Base-by-base conservation (phyloP, 92 coral and sea anemone species). In the Hydrozoanthus gracilis region DNA sequence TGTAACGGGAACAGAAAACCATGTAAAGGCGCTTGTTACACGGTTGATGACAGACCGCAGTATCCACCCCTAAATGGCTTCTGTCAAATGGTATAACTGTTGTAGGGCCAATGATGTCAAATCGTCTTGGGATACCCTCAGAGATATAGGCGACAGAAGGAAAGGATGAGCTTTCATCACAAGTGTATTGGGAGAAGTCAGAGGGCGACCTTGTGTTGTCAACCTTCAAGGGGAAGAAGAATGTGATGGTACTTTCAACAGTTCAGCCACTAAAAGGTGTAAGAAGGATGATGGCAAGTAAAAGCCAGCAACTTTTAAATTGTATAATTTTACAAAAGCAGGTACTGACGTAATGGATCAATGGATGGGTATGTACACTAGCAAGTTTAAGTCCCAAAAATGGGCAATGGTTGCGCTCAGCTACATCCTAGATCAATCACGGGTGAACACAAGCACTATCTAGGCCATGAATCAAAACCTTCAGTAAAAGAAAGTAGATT, bases 301-400 rank as follows among this genome's bases (percentile, higher is more conserved):
- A 35, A 66, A 68, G 10, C 77, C 56, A 4, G 87, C 87, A 5
- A 27, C 35, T 7, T 83, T 39, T n/a, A 66, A 83, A 20, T 44
- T 83, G 77, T 66, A 83, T 15, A 60, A 83, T n/a, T 83, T 83
- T 66, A 83, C 78, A 4, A 79, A 79, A 77, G 76, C 75, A 4
- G 76, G 76, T 4, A 60, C 86, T 15, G 58, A 82, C 20, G 74
- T 67, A 18, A 44, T 83, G 9, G 87, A 83, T 50, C 61, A 64
- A 17, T 8, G 78, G 55, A 66, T 66, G 78, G 78, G 78, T 8
- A 50, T 44, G 44, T 83, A 83, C 64, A 44, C 66, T 0, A 13
- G 46, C 55, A 83, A 83, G 56, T 45, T 50, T 65, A 83, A 83
- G 78, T 68, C 87, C 78, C 47, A 13, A 17, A 58, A 39, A 11